phyloP scores from a whole-genome alignment of 2,797 vertebrate species.

The Loris lydekkerianus region DNA sequence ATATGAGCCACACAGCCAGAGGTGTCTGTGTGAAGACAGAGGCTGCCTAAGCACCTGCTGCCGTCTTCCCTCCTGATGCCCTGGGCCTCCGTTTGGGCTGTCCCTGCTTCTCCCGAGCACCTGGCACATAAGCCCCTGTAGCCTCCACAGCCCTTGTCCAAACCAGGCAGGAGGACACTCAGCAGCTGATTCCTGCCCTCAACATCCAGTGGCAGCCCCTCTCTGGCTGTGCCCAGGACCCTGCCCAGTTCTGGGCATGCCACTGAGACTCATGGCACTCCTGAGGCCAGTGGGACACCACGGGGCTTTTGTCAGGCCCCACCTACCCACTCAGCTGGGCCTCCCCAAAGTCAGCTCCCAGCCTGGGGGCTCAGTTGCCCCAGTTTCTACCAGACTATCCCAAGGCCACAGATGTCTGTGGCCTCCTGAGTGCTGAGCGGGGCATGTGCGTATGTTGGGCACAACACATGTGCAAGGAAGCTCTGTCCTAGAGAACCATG shows the following conservation, averaged over 20 bases:
- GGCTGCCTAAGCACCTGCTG: fast-evolving
- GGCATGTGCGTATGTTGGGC: not conserved
- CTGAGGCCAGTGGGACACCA: not conserved
- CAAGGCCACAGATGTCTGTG: not conserved
- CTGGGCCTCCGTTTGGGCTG: not conserved
- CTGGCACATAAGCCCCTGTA: not conserved
- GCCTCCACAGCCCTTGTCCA: not conserved
- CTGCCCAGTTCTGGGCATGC: not conserved
- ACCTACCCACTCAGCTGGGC: not conserved
- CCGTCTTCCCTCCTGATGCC: fast-evolving
- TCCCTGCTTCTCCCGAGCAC: not conserved
- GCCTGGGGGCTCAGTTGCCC: not conserved
- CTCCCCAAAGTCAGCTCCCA: not conserved
- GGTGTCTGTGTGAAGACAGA: not conserved
- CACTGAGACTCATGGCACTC: not conserved
- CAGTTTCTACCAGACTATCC: not conserved
- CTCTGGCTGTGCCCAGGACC: not conserved
- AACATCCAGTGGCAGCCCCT: not conserved
- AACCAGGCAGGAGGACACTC: too few species aligned
- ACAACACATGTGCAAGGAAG: not conserved
- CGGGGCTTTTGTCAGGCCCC: not conserved
- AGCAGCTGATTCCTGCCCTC: not conserved
- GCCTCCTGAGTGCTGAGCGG: too few species aligned
- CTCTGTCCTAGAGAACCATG: not conserved
- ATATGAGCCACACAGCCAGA: not conserved